A percentile compares a stretch with the other conserved stretches of the same genome.
These are phyloP conservation scores for Fratercula arctica DNA, from an alignment of 2,797 vertebrate genomes.

Conservation along the genomic window DNA sequence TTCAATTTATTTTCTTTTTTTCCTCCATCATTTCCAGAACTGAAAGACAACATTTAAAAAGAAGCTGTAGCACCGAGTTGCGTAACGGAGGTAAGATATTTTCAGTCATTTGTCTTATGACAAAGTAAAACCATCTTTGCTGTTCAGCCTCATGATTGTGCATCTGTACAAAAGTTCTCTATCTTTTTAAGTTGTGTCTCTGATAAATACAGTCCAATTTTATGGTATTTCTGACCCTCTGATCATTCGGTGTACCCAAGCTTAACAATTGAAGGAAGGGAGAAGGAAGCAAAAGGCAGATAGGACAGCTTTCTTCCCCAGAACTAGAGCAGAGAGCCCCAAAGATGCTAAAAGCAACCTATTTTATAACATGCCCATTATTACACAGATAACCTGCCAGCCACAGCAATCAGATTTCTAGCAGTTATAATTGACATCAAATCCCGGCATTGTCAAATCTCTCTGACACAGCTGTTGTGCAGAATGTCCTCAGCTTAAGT, in stretches of 20 bases:
- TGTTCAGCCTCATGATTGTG: neutral
- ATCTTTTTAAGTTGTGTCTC: neutral
- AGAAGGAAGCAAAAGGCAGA: neutral
- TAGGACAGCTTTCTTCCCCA: neutral
- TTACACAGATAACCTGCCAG: constrained; percentile 23
- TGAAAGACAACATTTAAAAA: constrained; percentile 18
- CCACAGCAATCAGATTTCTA: constrained; percentile 19
- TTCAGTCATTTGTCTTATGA: constrained; percentile 11
- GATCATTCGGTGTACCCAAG: neutral
- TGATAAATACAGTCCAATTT: constrained; percentile 13
- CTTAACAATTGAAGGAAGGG: neutral
- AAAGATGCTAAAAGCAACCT: constrained; percentile 13
- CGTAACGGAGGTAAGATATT: neutral
- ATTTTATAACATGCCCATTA: constrained; percentile 16
- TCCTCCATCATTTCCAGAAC: constrained; percentile 16
- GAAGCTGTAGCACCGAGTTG: neutral
- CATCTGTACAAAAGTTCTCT: neutral
- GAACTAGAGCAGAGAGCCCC: neutral
- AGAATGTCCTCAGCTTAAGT: neutral
- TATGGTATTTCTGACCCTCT: neutral
- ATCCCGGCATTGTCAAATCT: constrained; percentile 17
- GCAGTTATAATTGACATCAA: constrained; percentile 17
- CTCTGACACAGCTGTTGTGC: neutral
- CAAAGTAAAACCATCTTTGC: neutral
- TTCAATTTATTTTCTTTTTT: neutral